Evolutionary conservation across 1,140 invertebrate species (phyloP), one percentile per base, ranked within the genome.

Genomic region (Bicyclus anynana): DNA sequence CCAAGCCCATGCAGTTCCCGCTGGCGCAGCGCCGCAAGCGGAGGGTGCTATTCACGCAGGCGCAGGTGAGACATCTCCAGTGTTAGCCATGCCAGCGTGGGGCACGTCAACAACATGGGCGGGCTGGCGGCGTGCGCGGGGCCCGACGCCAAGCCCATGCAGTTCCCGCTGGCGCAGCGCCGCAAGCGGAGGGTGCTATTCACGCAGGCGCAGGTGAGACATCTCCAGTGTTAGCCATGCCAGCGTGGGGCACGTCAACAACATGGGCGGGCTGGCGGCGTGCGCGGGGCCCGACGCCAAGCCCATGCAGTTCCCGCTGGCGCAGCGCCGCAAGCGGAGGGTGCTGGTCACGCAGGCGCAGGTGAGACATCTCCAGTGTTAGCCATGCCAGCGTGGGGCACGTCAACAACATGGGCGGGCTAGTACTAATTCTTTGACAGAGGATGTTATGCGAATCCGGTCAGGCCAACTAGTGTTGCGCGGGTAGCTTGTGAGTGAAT

Each of bases 271-370:
- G 44, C 89, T 94, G 74, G 93, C 93, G 42, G 93, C 94, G 23
- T 94, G 94, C 80, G 93, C 93, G 53, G 93, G 94, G 5, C 92
- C 93, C 69, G 95, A 96, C 81, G 91, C 94, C 59, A 96, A 97
- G 87, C 94, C 95, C 47, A 95, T 97, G 93, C 96, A 97, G 87
- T 97, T 97, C 87, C 96, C 96, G 20, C 91, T 97, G 62, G 94
- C 95, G 10, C 95, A 97, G 88, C 90, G 96, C 65, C 91, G 98
- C 69, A 99, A 99, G 89, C 92, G 98, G 67, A 92, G 98, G 69
- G 97, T 99, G 54, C 93, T 99, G 37, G 99, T 99, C 90, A 99
- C 97, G 26, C 98, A 99, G 90, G 95, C 97, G 49, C 98, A 99
- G 92, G 93, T 94, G 72, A 88, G 89, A 42, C 29, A 10, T 12